Base-by-base conservation (phyloP, 2,888 invertebrate species). In the Ochropacha duplaris region DNA sequence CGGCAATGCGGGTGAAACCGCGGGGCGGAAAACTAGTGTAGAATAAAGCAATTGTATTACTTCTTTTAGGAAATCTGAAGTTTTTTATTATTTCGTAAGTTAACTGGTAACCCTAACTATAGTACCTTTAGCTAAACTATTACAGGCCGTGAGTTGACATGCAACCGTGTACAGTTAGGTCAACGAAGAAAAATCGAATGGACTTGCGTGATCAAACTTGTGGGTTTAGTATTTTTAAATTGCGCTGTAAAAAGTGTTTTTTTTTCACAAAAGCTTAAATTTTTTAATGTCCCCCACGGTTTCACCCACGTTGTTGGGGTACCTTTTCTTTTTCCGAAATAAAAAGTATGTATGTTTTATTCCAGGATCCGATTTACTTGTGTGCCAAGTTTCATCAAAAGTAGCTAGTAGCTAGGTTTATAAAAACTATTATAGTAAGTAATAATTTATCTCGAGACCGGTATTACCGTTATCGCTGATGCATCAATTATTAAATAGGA, bases 401-500 rank as follows among this genome's bases (percentile, higher is more conserved):
- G 2, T 2, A 2, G 28, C 2, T 8, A 2, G n/a, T n/a, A n/a
- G n/a, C 2, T 26, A 8, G 26, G 4, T 26, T 26, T 26, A 26
- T 0, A 6, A 26, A 26, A 26, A 4, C 8, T 26, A 8, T 8
- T 26, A 6, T 26, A 26, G 1, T 16, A 16, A 39, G 2, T 16
- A 16, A 16, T 39, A 39, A 39, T 1, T 1, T 16, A 14, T 14
- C n/a, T 14, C 3, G 39, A 6, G 1, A 39, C 5, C 2, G 39
- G 11, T 31, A 5, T 31, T 31, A 12, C 2, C 39, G 50, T 50
- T 26, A 51, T 28, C 49, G 49, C 49, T 50, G 26, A 59, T 61
- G 62, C 54, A 58, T 52, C 50, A 59, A 60, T 69, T 68, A 61
- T 65, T 54, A 58, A 56, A 55, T 60, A 52, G 64, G 62, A 64